Evolutionary conservation across 2,888 invertebrate species (phyloP).

Genomic region (Drosophila kuntzei): DNA sequence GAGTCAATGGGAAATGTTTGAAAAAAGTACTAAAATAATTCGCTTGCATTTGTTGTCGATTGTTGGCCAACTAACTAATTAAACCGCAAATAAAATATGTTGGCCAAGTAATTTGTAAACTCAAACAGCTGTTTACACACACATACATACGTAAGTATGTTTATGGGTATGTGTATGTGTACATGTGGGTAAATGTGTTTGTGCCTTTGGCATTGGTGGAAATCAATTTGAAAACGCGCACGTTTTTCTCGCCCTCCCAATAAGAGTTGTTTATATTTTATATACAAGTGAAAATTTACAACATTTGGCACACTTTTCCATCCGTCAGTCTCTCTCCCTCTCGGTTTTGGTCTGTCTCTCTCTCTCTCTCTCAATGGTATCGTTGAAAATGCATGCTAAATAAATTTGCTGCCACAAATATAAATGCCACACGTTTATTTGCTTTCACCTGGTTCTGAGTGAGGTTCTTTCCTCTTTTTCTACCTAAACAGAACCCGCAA

Average conservation of each 20-base stretch:
- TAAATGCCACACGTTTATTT: conserved; percentile 80
- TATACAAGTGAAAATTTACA: conserved; percentile 57
- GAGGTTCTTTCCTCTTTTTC: neutral
- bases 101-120: conserved; percentile 59
- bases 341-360: neutral
- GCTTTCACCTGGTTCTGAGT: conserved; percentile 58
- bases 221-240: conserved; percentile 71
- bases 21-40: conserved; percentile 28
- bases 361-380: conserved; percentile 18
- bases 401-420: conserved; percentile 77
- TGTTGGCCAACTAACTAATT: conserved; percentile 72
- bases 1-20: conserved; percentile 36
- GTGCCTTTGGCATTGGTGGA: conserved; percentile 35
- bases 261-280: conserved; percentile 44
- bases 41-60: conserved; percentile 22
- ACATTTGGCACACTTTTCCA: conserved; percentile 35
- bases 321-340: conserved; percentile 6
- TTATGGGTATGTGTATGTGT: neutral
- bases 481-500: conserved; percentile 23
- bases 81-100: conserved; percentile 76
- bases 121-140: conserved; percentile 43
- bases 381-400: conserved; percentile 65
- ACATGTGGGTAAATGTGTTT: conserved; percentile 12
- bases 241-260: conserved; percentile 38
- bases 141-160: neutral